Evolutionary conservation across 1,140 invertebrate genomes (phyloP).

Genomic region (Drosophila truncata): DNA sequence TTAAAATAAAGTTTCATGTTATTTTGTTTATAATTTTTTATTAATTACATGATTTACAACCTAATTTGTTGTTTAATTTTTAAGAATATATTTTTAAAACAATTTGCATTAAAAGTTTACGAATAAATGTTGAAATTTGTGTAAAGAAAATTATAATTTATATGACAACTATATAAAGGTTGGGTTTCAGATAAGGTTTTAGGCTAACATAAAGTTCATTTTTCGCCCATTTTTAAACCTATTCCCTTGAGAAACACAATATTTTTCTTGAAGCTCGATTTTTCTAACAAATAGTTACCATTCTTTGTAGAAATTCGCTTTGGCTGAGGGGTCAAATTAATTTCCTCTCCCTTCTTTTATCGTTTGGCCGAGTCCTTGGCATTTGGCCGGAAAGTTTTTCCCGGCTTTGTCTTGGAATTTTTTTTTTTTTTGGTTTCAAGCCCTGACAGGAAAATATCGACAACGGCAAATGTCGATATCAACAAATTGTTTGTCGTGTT

Average conservation of each 20-base stretch:
- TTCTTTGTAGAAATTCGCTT: constrained; percentile 7
- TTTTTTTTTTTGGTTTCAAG: constrained; percentile 1
- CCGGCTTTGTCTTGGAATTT: constrained; percentile 28
- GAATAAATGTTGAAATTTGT: neutral
- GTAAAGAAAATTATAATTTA: too few relatives aligned
- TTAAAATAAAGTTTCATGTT: neutral
- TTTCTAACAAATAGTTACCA: constrained; percentile 14
- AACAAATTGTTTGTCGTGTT: constrained; percentile 63
- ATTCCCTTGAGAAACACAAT: neutral
- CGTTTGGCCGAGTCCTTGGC: constrained; percentile 56
- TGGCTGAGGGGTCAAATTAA: constrained; percentile 20
- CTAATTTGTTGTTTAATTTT: too few relatives aligned
- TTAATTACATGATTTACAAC: neutral
- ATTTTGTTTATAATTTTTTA: neutral
- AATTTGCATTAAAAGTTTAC: neutral
- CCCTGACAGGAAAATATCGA: constrained; percentile 65
- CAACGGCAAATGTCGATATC: constrained; percentile 57
- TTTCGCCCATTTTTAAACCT: too few relatives aligned
- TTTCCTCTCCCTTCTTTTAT: constrained; percentile 16
- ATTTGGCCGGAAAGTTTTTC: constrained; percentile 54
- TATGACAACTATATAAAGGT: too few relatives aligned
- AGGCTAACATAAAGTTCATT: too few relatives aligned
- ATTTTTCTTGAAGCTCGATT: neutral
- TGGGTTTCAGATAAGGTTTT: too few relatives aligned
- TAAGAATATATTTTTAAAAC: too few relatives aligned